Evolutionary conservation across 35 echinoderm and acorn worm species (phyloP).

Genomic region (Ptychodera flava): DNA sequence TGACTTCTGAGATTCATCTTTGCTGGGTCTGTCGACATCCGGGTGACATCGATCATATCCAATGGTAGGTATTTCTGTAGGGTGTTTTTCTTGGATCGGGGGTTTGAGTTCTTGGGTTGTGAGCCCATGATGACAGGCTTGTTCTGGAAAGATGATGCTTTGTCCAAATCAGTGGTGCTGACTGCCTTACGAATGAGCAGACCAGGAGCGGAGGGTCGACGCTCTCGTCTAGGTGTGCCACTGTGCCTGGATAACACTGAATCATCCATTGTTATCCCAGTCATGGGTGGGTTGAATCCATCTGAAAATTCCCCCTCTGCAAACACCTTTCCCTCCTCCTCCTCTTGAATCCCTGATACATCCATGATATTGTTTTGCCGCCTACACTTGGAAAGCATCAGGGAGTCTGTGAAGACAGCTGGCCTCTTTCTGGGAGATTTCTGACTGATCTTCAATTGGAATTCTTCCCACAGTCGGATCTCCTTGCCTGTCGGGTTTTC

Average conservation of each 20-base stretch:
- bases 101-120: neutral
- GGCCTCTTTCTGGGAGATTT: neutral
- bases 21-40: neutral
- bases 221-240: neutral
- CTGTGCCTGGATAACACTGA: neutral
- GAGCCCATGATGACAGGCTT: neutral
- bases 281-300: neutral
- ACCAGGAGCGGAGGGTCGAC: neutral
- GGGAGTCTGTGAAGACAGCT: neutral
- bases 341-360: neutral
- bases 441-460: conserved; percentile 28
- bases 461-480: conserved; percentile 41
- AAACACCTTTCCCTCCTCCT: too few relatives aligned
- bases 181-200: neutral
- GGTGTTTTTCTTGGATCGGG: neutral
- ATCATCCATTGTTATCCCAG: neutral
- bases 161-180: neutral
- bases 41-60: neutral
- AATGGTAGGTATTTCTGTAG: conserved; percentile 10
- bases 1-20: neutral
- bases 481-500: conserved; percentile 45
- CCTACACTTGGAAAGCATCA: neutral
- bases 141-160: neutral
- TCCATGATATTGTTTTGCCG: neutral
- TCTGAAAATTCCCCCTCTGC: neutral